A percentile compares a stretch with the other conserved stretches of the same genome.
Conservation (phyloP, 1,140 invertebrate genomes). For the Arion vulgaris region DNA sequence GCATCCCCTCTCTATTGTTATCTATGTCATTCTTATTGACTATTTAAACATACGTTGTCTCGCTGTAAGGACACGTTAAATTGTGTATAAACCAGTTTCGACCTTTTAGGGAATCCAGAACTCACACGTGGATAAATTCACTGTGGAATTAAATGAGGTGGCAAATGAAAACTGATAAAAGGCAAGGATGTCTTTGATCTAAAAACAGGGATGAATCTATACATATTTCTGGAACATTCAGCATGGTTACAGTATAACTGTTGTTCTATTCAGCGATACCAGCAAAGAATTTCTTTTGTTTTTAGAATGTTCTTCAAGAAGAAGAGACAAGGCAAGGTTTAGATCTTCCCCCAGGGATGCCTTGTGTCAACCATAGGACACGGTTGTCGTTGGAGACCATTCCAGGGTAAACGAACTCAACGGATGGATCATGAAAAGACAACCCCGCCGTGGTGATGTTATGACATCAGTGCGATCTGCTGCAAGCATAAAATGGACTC, state of each 20-base stretch:
- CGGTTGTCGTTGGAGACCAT: background rate
- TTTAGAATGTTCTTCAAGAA: background rate
- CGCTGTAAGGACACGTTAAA: no score
- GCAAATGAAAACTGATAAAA: background rate
- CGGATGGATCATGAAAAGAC: background rate
- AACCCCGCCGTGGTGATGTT: background rate
- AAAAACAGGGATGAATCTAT: background rate
- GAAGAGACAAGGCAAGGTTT: background rate
- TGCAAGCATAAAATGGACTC: background rate
- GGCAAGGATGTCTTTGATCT: background rate
- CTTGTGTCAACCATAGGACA: background rate
- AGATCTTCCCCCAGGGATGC: slow-evolving; percentile 2
- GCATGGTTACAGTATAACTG: background rate
- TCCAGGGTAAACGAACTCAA: background rate
- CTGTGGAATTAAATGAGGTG: background rate
- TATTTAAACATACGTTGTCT: no score
- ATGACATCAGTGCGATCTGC: background rate
- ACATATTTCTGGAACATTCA: background rate
- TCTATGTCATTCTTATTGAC: no score
- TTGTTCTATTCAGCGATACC: background rate
- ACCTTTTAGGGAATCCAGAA: background rate
- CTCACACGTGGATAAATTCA: background rate
- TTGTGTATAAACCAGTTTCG: background rate
- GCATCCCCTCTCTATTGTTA: no score
- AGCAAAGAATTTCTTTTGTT: background rate